These are phyloP conservation scores for Carcharodon carcharias DNA, from an alignment of 2,797 vertebrate species.

Conservation along the genomic window DNA sequence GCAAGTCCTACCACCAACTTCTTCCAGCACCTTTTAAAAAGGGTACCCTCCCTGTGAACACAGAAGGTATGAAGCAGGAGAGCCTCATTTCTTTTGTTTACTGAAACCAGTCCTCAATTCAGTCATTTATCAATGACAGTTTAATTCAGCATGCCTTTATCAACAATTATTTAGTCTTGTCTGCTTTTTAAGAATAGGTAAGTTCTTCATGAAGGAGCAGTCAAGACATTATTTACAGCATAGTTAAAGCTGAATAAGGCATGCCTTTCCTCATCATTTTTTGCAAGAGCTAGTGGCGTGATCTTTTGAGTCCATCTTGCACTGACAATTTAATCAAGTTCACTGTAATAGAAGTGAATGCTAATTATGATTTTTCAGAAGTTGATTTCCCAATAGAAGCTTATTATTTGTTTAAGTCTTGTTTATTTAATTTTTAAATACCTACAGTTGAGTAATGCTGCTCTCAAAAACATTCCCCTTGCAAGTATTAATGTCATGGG, in stretches of 20 bases:
- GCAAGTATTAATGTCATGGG: background rate
- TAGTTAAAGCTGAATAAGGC: background rate
- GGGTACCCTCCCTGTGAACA: background rate
- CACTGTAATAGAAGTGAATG: background rate
- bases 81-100: background rate
- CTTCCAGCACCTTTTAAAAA: background rate
- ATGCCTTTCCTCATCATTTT: background rate
- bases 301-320: background rate
- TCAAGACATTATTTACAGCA: background rate
- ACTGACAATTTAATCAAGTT: background rate
- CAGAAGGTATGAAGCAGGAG: background rate
- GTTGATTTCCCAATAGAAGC: conserved; percentile 13
- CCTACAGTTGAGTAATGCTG: background rate
- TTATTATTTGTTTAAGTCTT: background rate
- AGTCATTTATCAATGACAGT: background rate
- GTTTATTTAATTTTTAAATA: background rate
- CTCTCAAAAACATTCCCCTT: background rate
- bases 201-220: background rate
- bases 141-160: background rate
- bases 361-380: background rate
- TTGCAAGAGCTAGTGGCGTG: background rate
- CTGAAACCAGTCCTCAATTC: background rate
- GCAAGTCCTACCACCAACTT: background rate
- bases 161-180: background rate
- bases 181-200: background rate